Evolutionary conservation across 2,888 invertebrate species (phyloP).

Genomic region (Clivina fossor): DNA sequence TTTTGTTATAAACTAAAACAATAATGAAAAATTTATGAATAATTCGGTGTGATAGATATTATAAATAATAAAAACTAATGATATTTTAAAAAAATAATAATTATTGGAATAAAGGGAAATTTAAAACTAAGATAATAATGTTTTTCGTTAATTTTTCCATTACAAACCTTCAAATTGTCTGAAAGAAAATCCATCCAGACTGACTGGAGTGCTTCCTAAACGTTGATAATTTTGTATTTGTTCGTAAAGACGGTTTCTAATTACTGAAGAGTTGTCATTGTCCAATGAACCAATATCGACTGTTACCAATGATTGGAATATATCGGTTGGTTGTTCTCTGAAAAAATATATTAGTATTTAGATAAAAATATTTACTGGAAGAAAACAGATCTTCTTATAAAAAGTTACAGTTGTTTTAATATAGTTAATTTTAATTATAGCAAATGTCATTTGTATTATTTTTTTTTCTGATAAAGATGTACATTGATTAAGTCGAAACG

Average conservation of each 20-base stretch:
- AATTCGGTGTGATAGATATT: neutral
- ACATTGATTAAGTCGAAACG: too few species aligned
- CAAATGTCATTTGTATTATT: too few species aligned
- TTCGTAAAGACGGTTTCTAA: slow-evolving; percentile 58
- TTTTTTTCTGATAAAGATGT: too few species aligned
- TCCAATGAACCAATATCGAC: slow-evolving; percentile 67
- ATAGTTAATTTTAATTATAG: too few species aligned
- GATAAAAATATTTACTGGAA: too few species aligned
- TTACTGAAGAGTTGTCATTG: slow-evolving; percentile 55
- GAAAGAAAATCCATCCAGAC: slow-evolving; percentile 63
- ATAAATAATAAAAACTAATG: neutral
- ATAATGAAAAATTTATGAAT: neutral
- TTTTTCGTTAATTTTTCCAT: too few species aligned
- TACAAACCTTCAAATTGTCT: slow-evolving; percentile 58
- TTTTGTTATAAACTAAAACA: too few species aligned
- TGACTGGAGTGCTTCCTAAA: slow-evolving; percentile 59
- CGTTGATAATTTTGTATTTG: slow-evolving; percentile 59
- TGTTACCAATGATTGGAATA: slow-evolving; percentile 65
- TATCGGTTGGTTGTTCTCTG: slow-evolving; percentile 60
- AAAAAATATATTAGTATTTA: too few species aligned
- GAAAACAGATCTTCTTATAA: too few species aligned
- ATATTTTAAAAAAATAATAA: neutral
- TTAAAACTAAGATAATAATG: too few species aligned
- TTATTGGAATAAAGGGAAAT: neutral
- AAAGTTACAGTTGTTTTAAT: too few species aligned